Percentiles rank a stretch among this genome's conserved stretches.
Conservation (phyloP, 2,113 vertebrate species). For the Eidolon helvum region DNA sequence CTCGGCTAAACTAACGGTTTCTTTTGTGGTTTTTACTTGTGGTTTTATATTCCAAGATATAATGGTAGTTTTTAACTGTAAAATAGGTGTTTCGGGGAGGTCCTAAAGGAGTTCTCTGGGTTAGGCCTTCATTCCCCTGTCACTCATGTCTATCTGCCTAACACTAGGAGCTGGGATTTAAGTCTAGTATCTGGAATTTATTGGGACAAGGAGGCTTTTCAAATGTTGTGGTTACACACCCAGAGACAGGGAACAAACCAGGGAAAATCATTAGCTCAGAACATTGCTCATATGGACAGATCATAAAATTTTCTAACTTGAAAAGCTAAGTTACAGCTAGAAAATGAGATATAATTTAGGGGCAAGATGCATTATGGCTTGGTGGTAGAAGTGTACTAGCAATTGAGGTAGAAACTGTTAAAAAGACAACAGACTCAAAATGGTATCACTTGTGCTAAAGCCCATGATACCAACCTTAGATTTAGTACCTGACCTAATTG, state of each 20-base stretch:
- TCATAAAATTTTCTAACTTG: neutral
- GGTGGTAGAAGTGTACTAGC: neutral
- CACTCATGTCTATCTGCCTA: too few species aligned
- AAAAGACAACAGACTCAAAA: neutral
- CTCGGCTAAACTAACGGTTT: too few species aligned
- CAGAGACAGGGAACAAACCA: neutral
- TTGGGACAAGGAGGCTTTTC: neutral
- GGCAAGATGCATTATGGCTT: neutral
- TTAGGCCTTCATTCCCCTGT: too few species aligned
- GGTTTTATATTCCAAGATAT: too few species aligned
- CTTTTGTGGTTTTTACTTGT: too few species aligned
- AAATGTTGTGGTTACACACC: neutral
- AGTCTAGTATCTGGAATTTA: neutral
- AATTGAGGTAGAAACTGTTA: neutral
- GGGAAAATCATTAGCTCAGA: neutral
- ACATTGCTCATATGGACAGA: neutral
- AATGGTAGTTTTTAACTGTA: too few species aligned
- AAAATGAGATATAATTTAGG: neutral
- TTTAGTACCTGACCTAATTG: too few species aligned
- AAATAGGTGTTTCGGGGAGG: too few species aligned
- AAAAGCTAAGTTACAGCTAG: neutral
- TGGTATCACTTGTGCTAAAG: too few species aligned
- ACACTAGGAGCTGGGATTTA: neutral
- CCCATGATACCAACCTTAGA: too few species aligned
- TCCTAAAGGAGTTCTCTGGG: too few species aligned